Evolutionary conservation across 1,140 invertebrate species (phyloP), one percentile per base, ranked within the genome.

Genomic region (Heliconius himera): DNA sequence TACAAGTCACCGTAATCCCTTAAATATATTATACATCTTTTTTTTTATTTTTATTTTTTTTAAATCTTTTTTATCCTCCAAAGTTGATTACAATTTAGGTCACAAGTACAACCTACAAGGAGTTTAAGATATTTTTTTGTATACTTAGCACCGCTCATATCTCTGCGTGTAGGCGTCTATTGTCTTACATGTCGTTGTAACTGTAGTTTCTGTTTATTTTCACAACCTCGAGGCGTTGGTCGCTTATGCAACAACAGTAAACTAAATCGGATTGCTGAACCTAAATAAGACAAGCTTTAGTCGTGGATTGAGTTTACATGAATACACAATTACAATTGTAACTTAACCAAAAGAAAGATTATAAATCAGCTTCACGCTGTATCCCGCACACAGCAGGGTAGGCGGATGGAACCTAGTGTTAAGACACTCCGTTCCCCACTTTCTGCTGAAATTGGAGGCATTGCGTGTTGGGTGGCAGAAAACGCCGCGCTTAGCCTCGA

Each of bases 231-330:
- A 72, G 66, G 46, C 76, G 70, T 54, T 71, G 38, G 36, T 71
- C 70, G 36, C 66, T 77, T 77, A 77, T 70, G 76, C 70, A 72
- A 77, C 70, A 77, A 77, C 46, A 36, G 76, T 77, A 70, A 74
- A 74, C 26, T 16, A 71, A 76, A 79, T 79, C 78, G 73, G 78
- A 79, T 79, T 38, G 70, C 46, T 51, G 71, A 73, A 72, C 51
- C 70, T 71, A 75, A 75, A 79, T 56, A 51, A 73, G 54, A 74
- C 60, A 71, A 73, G 71, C 41, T 76, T 76, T 73, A 51, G 54
- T 66, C 38, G 77, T 38, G 70, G 66, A 73, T 51, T 74, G 54
- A 54, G 51, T 56, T 3, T 22, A 56, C 8, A 26, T 56, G 54
- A 56, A 22, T 56, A 56, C n/a, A 56, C 54, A 56, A 56, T n/a